Percentiles rank a stretch among this genome's conserved stretches.
Conservation (phyloP, 2,888 invertebrate species). For the Aleiodes testaceus region DNA sequence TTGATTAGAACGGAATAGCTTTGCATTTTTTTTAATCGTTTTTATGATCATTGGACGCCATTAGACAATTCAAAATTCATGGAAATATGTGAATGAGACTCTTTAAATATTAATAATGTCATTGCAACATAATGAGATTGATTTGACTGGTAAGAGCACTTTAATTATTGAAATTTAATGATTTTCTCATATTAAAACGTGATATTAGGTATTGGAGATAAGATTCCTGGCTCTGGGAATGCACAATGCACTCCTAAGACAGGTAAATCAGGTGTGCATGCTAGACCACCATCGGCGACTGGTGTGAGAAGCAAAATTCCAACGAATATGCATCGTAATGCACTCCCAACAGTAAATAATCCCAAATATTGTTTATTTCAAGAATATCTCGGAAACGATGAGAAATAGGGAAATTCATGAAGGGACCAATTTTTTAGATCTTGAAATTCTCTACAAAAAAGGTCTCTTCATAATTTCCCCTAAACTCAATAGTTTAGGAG, state of each 20-base stretch:
- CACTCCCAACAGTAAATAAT: conserved; percentile 4
- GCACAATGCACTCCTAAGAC: conserved; percentile 2
- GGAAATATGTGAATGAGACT: conserved; percentile 22
- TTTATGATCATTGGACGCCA: background rate
- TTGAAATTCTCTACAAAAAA: no score
- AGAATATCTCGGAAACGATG: no score
- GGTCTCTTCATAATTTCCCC: no score
- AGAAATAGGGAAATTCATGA: no score
- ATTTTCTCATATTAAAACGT: conserved; percentile 6
- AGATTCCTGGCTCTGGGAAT: background rate
- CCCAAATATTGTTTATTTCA: no score
- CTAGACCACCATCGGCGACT: conserved; percentile 43
- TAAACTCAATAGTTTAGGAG: no score
- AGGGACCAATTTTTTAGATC: no score
- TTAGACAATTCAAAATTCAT: conserved; percentile 29
- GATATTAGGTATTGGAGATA: conserved; percentile 15
- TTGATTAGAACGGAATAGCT: no score
- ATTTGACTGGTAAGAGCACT: background rate
- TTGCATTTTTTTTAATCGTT: no score
- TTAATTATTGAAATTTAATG: background rate
- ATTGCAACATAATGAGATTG: background rate
- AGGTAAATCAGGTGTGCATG: conserved; percentile 40
- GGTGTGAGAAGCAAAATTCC: conserved; percentile 50
- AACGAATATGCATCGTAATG: conserved; percentile 44
- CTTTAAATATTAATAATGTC: background rate